These are phyloP conservation scores for Nemotelus nigrinus DNA, from an alignment of 2,888 invertebrate species.

Conservation along the genomic window DNA sequence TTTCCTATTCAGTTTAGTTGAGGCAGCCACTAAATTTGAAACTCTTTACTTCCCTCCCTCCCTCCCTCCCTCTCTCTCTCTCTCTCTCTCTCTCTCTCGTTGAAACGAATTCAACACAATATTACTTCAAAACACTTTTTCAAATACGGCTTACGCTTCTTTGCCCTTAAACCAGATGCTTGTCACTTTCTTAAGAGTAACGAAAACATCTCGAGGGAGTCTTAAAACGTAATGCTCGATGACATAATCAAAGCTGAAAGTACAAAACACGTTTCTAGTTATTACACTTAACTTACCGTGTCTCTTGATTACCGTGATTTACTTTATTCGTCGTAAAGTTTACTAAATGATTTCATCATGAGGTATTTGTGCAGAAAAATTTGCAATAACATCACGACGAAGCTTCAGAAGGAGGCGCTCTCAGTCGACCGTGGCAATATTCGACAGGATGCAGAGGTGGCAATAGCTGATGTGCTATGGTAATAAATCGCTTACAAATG, in stretches of 20 bases:
- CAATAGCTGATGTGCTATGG: conserved; percentile 24
- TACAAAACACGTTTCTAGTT: conserved; percentile 30
- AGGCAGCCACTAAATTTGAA: too few species aligned
- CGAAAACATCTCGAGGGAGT: conserved; percentile 21
- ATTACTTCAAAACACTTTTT: too few species aligned
- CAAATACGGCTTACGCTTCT: background rate
- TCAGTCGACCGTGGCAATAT: too few species aligned
- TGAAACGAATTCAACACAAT: too few species aligned
- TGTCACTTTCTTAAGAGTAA: background rate
- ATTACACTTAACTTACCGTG: conserved; percentile 36
- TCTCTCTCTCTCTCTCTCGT: too few species aligned
- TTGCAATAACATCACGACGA: conserved; percentile 12
- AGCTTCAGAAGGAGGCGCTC: background rate
- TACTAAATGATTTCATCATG: conserved; percentile 42
- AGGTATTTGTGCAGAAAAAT: conserved; percentile 27
- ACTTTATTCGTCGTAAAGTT: conserved; percentile 43
- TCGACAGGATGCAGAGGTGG: background rate
- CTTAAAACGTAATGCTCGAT: conserved; percentile 35
- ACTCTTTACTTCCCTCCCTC: too few species aligned
- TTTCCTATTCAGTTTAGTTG: too few species aligned
- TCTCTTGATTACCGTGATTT: conserved; percentile 35
- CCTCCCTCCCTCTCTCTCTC: too few species aligned
- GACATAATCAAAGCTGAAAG: conserved; percentile 35
- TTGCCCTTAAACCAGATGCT: background rate
- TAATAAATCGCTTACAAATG: conserved; percentile 37